These are phyloP conservation scores for Tinamus major DNA, from an alignment of 2,797 vertebrate species.

Conservation along the genomic window DNA sequence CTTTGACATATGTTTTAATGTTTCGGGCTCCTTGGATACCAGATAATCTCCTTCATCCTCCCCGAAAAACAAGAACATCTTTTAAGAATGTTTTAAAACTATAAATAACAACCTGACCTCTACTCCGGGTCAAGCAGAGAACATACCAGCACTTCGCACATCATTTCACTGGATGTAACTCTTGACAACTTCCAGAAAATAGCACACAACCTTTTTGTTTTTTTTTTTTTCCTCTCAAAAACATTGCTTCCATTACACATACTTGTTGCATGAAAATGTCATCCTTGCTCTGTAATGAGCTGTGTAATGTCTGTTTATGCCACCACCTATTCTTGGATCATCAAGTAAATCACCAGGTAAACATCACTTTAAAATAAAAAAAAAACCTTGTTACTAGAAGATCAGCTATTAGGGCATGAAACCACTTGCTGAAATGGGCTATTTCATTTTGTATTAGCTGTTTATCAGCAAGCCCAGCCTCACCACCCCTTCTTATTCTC, in stretches of 20 bases:
- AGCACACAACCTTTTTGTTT: neutral
- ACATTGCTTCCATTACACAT: neutral
- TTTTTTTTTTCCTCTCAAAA: neutral
- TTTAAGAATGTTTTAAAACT: neutral
- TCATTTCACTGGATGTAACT: neutral
- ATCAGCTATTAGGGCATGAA: neutral
- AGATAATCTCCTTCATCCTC: neutral
- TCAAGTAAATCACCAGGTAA: neutral
- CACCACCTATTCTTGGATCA: neutral
- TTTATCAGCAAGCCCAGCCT: neutral
- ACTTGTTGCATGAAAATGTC: neutral
- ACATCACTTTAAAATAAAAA: neutral
- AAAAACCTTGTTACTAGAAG: neutral
- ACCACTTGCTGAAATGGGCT: too few relatives aligned
- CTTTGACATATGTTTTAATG: neutral
- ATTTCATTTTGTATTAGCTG: neutral
- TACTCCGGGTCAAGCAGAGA: neutral
- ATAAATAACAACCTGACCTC: neutral
- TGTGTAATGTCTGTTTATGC: accelerated
- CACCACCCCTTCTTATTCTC: neutral
- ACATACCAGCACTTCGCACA: neutral
- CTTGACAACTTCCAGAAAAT: neutral
- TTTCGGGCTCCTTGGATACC: neutral
- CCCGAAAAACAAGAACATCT: neutral
- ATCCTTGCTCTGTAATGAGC: neutral